A percentile compares a stretch with the other conserved stretches of the same genome.
phyloP scores from a whole-genome alignment of 1,140 invertebrate genomes.

The Drosophila sulfurigaster region DNA sequence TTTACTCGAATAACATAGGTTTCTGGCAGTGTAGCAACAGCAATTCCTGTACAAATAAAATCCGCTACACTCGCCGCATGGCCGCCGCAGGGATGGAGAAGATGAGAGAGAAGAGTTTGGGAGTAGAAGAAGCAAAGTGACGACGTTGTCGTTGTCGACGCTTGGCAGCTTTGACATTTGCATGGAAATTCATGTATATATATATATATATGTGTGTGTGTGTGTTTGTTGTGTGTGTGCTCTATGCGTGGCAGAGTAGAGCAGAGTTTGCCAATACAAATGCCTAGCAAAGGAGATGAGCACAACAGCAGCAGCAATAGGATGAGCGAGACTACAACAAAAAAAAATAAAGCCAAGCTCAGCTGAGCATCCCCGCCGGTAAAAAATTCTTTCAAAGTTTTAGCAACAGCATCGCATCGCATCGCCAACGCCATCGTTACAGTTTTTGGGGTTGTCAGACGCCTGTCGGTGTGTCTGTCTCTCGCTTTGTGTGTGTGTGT shows the following conservation, averaged over 20 bases:
- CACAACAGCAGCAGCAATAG: not conserved
- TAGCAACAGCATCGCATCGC: constrained; percentile 29
- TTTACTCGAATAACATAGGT: no score
- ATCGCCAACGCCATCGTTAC: not conserved
- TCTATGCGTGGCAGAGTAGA: constrained; percentile 25
- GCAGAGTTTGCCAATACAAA: constrained; percentile 36
- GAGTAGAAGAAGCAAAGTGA: constrained; percentile 34
- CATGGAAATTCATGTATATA: constrained; percentile 26
- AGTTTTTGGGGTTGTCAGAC: constrained; percentile 41
- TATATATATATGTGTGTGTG: constrained; percentile 4
- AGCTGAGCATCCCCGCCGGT: constrained; percentile 47
- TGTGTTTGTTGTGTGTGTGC: constrained; percentile 16
- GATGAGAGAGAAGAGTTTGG: not conserved
- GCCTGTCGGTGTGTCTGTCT: constrained; percentile 11
- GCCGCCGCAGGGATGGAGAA: constrained; percentile 13
- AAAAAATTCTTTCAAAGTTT: constrained; percentile 45
- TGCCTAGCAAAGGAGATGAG: constrained; percentile 16
- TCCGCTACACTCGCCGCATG: constrained; percentile 43
- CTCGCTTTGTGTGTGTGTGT: constrained; percentile 10
- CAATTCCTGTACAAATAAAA: constrained; percentile 52
- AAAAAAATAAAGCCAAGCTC: constrained; percentile 22
- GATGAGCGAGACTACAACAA: constrained; percentile 12
- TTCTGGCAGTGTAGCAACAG: not conserved
- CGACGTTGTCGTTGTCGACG: constrained; percentile 37
- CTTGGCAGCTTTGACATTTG: constrained; percentile 54